Evolutionary conservation across 2,888 invertebrate genomes (phyloP).

Genomic region (Malthinus flaveolus): DNA sequence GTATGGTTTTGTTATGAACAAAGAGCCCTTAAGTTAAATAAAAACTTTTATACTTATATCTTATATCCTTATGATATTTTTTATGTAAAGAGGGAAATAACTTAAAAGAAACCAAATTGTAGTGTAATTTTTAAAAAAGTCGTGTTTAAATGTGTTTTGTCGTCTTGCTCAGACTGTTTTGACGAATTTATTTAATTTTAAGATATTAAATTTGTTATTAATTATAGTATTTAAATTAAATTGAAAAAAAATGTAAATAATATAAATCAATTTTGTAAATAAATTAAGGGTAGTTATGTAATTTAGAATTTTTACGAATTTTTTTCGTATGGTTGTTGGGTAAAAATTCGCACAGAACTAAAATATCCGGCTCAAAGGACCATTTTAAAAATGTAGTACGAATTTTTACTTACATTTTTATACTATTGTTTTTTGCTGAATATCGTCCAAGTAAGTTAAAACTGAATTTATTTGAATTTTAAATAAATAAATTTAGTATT

Average conservation of each 20-base stretch:
- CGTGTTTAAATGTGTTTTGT: slow-evolving; percentile 4
- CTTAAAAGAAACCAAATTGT: not conserved
- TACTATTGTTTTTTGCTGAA: slow-evolving; percentile 13
- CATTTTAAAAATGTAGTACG: not conserved
- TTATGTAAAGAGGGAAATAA: not conserved
- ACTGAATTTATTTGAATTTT: slow-evolving; percentile 19
- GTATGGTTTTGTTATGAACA: slow-evolving; percentile 62
- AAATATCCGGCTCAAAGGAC: not conserved
- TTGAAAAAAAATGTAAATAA: slow-evolving; percentile 5
- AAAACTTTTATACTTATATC: slow-evolving; percentile 4
- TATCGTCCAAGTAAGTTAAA: slow-evolving; percentile 21
- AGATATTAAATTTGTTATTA: not conserved
- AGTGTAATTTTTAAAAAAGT: slow-evolving; percentile 1
- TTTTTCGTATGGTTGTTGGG: slow-evolving; percentile 6
- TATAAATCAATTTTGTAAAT: slow-evolving; percentile 6
- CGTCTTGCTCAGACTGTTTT: slow-evolving; percentile 1
- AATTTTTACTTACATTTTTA: slow-evolving; percentile 8
- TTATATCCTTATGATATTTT: not conserved
- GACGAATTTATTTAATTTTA: not conserved
- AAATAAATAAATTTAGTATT: not conserved
- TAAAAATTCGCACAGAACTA: not conserved
- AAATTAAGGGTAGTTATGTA: slow-evolving; percentile 3
- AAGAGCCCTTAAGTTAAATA: slow-evolving; percentile 51
- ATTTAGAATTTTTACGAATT: slow-evolving; percentile 20
- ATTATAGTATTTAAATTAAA: slow-evolving; percentile 3